Conservation (phyloP, 2,888 invertebrate genomes). For the Lasioglossum leucozonium region DNA sequence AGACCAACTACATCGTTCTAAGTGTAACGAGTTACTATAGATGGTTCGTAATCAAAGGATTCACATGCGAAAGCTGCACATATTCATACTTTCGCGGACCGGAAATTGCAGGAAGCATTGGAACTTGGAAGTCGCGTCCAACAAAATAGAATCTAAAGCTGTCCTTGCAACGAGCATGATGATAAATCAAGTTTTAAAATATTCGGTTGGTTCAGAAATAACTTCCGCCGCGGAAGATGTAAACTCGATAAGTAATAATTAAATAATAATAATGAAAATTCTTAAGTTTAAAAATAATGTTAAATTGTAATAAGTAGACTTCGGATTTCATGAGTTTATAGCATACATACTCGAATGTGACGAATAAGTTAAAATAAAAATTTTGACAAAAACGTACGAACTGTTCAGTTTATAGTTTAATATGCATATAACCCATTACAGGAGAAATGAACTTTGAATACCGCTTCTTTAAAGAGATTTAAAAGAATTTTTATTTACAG, state of each 20-base stretch:
- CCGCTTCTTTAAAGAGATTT: not conserved
- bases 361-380: not conserved
- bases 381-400: not conserved
- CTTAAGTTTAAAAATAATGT: not conserved
- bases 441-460: not conserved
- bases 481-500: too few species aligned
- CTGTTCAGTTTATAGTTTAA: not conserved
- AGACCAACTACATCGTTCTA: conserved; percentile 49
- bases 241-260: not conserved
- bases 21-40: conserved; percentile 38
- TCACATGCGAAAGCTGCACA: conserved; percentile 5
- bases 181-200: not conserved
- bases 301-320: not conserved
- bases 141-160: not conserved
- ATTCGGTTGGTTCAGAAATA: not conserved
- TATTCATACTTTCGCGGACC: conserved; percentile 12
- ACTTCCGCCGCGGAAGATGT: not conserved
- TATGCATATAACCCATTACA: not conserved
- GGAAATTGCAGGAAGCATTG: not conserved
- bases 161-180: not conserved
- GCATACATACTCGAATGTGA: not conserved
- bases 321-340: not conserved
- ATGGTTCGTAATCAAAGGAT: conserved; percentile 8
- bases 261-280: not conserved
- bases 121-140: not conserved